Evolutionary conservation across 2,113 vertebrate species (phyloP).

Genomic region (Syngnathoides biaculeatus): DNA sequence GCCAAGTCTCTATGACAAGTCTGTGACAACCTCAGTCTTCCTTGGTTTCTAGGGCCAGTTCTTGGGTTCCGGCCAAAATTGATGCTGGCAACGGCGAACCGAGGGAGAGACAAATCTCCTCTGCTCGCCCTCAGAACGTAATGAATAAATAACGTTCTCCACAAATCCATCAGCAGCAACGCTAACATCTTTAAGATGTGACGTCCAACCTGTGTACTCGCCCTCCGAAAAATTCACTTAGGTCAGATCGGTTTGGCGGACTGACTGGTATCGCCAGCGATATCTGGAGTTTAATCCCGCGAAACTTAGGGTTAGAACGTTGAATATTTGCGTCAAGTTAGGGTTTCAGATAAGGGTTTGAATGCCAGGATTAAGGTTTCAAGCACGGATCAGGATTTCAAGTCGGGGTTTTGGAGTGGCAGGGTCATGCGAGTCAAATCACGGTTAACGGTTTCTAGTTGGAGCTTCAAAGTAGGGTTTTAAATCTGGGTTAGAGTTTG

Average conservation of each 20-base stretch:
- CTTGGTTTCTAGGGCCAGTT: too few species aligned
- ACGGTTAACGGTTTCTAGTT: too few species aligned
- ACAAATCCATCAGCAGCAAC: neutral
- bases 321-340: too few species aligned
- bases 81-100: neutral
- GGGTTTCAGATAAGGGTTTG: too few species aligned
- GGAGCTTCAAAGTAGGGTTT: too few species aligned
- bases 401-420: too few species aligned
- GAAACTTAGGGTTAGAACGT: too few species aligned
- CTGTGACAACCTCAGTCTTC: too few species aligned
- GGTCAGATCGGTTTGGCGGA: slow-evolving; percentile 19
- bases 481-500: neutral
- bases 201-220: neutral
- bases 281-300: slow-evolving; percentile 1
- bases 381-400: neutral
- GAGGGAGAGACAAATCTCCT: slow-evolving; percentile 53
- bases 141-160: slow-evolving; percentile 66
- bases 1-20: too few species aligned
- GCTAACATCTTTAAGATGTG: neutral
- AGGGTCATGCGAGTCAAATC: too few species aligned
- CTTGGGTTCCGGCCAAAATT: neutral
- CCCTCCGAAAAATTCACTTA: slow-evolving; percentile 8
- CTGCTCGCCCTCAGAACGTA: slow-evolving; percentile 49
- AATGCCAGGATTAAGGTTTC: too few species aligned
- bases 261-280: slow-evolving; percentile 29